Percentiles rank a stretch among this genome's conserved stretches.
Conservation (phyloP, 1,140 invertebrate genomes). For the Augochlora pura region DNA sequence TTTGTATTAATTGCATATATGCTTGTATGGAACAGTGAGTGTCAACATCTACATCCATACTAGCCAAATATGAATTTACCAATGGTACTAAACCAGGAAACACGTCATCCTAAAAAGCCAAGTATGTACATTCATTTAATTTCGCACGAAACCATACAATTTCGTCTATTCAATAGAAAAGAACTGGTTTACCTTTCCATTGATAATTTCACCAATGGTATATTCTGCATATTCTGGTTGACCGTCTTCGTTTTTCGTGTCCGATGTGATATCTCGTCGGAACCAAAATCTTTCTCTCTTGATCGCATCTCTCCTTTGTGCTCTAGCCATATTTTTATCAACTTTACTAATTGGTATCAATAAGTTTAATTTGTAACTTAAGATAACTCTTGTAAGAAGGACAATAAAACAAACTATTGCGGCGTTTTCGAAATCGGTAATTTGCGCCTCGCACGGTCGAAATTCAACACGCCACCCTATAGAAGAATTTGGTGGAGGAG, state of each 20-base stretch:
- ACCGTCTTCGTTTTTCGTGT: conserved; percentile 69
- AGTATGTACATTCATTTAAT: conserved; percentile 30
- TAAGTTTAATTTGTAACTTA: conserved; percentile 98
- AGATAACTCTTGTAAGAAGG: conserved; percentile 96
- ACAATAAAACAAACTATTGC: conserved; percentile 99
- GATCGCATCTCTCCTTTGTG: conserved; percentile 94
- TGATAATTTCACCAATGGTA: conserved; percentile 98
- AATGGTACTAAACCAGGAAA: conserved; percentile 98
- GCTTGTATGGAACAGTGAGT: conserved; percentile 98
- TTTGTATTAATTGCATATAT: conserved; percentile 96
- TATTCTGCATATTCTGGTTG: conserved; percentile 85
- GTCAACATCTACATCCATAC: conserved; percentile 97
- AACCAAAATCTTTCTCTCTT: conserved; percentile 94
- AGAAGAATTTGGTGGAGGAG: conserved; percentile 95
- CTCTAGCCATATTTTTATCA: conserved; percentile 98
- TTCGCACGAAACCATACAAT: not conserved
- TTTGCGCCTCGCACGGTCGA: conserved; percentile 98
- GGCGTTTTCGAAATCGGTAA: conserved; percentile 99
- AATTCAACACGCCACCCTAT: conserved; percentile 99
- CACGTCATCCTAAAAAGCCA: conserved; percentile 83
- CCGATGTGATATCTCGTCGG: conserved; percentile 87
- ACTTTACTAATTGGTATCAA: conserved; percentile 99
- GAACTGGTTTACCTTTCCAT: conserved; percentile 89
- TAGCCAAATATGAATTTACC: conserved; percentile 94
- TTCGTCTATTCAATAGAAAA: not conserved